Conservation (phyloP, 2,888 invertebrate genomes). For the Ryuthela nishihirai region DNA sequence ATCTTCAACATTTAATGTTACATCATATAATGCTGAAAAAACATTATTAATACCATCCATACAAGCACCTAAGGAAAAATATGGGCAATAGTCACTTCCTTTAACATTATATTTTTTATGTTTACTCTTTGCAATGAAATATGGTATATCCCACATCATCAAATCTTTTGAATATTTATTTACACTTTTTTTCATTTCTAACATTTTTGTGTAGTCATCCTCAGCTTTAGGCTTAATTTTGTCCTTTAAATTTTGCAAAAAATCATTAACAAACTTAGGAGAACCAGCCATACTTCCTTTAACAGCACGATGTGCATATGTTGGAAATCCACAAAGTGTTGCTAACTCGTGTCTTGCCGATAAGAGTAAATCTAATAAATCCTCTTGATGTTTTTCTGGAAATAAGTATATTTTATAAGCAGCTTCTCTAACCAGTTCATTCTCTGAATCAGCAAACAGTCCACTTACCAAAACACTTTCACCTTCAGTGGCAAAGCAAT, state of each 20-base stretch:
- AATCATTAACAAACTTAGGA: slow-evolving; percentile 72
- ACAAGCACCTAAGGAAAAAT: slow-evolving; percentile 87
- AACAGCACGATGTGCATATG: slow-evolving; percentile 72
- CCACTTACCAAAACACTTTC: slow-evolving; percentile 72
- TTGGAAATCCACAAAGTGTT: slow-evolving; percentile 78
- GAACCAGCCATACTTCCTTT: slow-evolving; percentile 62
- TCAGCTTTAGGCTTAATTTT: slow-evolving; percentile 58
- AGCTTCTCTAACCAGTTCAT: slow-evolving; percentile 72
- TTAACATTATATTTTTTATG: slow-evolving; percentile 38
- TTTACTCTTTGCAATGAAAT: slow-evolving; percentile 58
- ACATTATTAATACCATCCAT: slow-evolving; percentile 95
- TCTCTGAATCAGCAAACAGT: slow-evolving; percentile 75
- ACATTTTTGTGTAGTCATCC: slow-evolving; percentile 26
- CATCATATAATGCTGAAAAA: slow-evolving; percentile 77
- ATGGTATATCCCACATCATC: slow-evolving; percentile 79
- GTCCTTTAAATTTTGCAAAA: slow-evolving; percentile 70
- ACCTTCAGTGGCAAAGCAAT: slow-evolving; percentile 65
- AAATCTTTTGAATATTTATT: slow-evolving; percentile 8
- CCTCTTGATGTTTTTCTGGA: slow-evolving; percentile 72
- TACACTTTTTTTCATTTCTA: slow-evolving; percentile 23
- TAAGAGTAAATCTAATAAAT: slow-evolving; percentile 67
- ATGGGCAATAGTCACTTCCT: slow-evolving; percentile 59
- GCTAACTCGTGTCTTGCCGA: slow-evolving; percentile 74
- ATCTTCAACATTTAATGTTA: slow-evolving; percentile 68
- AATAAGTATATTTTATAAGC: slow-evolving; percentile 81